Conservation (phyloP, 2,888 invertebrate species). For the Minunthozetes semirufus region DNA sequence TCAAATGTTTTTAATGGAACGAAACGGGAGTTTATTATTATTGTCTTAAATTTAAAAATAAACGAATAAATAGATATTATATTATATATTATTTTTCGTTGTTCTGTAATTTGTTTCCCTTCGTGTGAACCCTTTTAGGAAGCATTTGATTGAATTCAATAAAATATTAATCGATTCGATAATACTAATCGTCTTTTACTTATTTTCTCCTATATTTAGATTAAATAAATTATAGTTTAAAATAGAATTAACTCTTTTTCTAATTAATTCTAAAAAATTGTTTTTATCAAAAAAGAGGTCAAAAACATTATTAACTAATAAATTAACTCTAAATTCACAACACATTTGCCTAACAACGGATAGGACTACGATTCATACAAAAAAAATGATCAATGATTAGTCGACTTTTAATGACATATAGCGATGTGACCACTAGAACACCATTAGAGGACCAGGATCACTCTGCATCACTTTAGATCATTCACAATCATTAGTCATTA, state of each 20-base stretch:
- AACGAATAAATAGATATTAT: not conserved
- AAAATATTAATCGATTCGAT: constrained; percentile 27
- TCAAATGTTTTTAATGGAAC: not conserved
- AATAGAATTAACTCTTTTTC: not conserved
- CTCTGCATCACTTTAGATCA: not conserved
- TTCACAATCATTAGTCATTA: too few species aligned
- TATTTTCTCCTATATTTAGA: not conserved
- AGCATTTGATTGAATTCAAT: constrained; percentile 27
- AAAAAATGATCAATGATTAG: not conserved
- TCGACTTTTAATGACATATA: not conserved
- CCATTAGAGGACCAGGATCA: not conserved
- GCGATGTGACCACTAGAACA: too few species aligned
- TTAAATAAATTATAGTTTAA: not conserved
- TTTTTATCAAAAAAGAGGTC: not conserved
- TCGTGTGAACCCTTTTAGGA: constrained; percentile 27
- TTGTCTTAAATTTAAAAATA: not conserved
- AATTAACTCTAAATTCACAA: not conserved
- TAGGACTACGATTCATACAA: too few species aligned
- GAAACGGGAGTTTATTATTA: not conserved
- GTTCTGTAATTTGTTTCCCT: constrained; percentile 28
- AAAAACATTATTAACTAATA: not conserved
- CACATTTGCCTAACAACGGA: not conserved
- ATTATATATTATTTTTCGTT: constrained; percentile 23
- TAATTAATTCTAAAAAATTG: not conserved
- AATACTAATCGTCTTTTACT: constrained; percentile 7